A percentile compares a stretch with the other conserved stretches of the same genome.
Evolutionary conservation across 2,113 vertebrate species (phyloP).

Genomic region (Cololabis saira): DNA sequence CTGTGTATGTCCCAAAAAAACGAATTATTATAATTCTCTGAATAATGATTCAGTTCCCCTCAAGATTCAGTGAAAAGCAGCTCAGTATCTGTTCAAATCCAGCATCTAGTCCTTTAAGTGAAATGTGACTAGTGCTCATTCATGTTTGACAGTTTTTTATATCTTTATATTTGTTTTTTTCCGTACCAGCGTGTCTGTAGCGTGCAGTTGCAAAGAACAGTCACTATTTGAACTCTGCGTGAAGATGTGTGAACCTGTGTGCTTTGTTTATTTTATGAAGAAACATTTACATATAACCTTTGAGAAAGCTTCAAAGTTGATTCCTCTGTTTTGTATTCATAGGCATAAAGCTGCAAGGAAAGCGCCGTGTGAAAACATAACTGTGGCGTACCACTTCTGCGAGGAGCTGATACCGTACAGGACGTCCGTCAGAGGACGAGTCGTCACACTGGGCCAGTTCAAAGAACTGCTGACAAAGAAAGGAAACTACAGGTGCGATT

Average conservation of each 20-base stretch:
- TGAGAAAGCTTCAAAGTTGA: not conserved
- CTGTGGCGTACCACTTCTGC: conserved; percentile 96
- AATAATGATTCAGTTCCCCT: too few relatives aligned
- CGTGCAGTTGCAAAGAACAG: too few relatives aligned
- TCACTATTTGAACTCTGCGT: not conserved
- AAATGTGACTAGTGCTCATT: too few relatives aligned
- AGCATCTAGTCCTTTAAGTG: too few relatives aligned
- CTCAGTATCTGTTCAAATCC: too few relatives aligned
- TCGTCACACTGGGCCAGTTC: conserved; percentile 93
- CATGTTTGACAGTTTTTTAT: too few relatives aligned
- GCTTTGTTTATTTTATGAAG: too few relatives aligned
- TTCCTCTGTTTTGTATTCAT: conserved; percentile 3
- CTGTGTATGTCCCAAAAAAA: too few relatives aligned
- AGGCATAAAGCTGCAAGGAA: conserved; percentile 87
- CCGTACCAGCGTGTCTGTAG: too few relatives aligned
- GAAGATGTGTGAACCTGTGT: not conserved
- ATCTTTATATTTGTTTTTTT: too few relatives aligned
- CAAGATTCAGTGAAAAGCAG: too few relatives aligned
- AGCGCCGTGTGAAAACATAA: conserved; percentile 85
- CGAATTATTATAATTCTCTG: too few relatives aligned
- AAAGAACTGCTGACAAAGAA: conserved; percentile 98
- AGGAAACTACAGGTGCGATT: conserved; percentile 90
- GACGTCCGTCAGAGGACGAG: conserved; percentile 87
- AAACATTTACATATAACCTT: not conserved
- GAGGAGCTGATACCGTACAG: conserved; percentile 96